Conservation (phyloP, 2,888 invertebrate genomes). For the Tineola bisselliella region DNA sequence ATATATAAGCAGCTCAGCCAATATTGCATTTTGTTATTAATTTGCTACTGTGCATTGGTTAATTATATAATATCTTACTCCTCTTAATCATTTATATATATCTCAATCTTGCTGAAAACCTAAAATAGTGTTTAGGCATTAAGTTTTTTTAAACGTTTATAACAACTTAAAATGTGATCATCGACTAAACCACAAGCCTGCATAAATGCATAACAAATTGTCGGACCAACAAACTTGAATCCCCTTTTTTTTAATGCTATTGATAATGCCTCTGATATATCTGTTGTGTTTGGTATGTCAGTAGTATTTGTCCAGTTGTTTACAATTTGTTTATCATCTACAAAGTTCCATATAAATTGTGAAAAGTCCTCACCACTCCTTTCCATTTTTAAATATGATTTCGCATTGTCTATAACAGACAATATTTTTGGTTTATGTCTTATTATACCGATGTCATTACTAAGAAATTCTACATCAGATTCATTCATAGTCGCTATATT, state of each 20-base stretch:
- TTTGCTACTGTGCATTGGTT: no score
- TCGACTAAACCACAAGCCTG: slow-evolving; percentile 57
- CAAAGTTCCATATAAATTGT: slow-evolving; percentile 47
- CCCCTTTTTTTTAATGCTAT: slow-evolving; percentile 42
- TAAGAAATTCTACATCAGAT: slow-evolving; percentile 27
- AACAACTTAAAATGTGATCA: slow-evolving; percentile 41
- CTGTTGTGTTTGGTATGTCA: slow-evolving; percentile 39
- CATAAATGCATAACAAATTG: slow-evolving; percentile 56
- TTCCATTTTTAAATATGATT: slow-evolving; percentile 40
- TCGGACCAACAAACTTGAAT: slow-evolving; percentile 50
- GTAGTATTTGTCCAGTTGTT: slow-evolving; percentile 34
- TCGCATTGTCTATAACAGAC: slow-evolving; percentile 46
- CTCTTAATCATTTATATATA: no score
- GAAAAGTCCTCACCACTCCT: slow-evolving; percentile 38
- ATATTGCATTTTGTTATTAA: no score
- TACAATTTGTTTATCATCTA: slow-evolving; percentile 33
- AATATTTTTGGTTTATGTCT: slow-evolving; percentile 47
- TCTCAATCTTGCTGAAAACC: neutral
- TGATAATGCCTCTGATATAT: slow-evolving; percentile 33
- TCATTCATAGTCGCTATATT: slow-evolving; percentile 30
- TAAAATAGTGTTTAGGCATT: no score
- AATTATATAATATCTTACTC: no score
- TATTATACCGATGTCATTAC: slow-evolving; percentile 32
- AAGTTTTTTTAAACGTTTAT: slow-evolving; percentile 20
- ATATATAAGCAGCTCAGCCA: no score